Conservation (phyloP, 2,113 vertebrate genomes). For the Malurus elegans region DNA sequence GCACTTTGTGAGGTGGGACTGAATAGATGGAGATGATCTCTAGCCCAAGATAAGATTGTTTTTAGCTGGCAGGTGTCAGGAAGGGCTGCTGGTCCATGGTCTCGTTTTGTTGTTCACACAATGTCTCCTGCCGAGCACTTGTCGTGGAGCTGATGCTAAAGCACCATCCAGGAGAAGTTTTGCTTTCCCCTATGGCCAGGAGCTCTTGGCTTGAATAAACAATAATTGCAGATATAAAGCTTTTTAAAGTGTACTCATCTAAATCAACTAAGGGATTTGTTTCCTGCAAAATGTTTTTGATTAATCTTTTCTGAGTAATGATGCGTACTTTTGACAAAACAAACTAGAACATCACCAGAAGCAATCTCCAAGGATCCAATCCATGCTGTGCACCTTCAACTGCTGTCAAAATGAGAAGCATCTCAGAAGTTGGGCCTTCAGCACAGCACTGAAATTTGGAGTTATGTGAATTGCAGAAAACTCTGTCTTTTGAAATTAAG, state of each 20-base stretch:
- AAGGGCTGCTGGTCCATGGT: background rate
- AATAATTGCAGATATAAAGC: background rate
- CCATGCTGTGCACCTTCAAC: background rate
- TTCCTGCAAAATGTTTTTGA: background rate
- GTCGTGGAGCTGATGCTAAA: background rate
- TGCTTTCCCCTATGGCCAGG: rapidly evolving
- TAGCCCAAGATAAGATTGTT: background rate
- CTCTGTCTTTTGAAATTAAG: background rate
- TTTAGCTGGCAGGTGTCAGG: background rate
- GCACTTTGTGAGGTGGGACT: background rate
- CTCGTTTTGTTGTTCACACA: background rate
- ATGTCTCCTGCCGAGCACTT: background rate
- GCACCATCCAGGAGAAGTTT: background rate
- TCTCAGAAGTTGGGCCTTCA: background rate
- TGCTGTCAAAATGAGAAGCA: background rate
- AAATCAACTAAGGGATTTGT: background rate
- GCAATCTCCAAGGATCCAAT: background rate
- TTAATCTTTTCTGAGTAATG: background rate
- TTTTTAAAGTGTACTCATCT: background rate
- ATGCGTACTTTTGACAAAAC: background rate
- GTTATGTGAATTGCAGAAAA: background rate
- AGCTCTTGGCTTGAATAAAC: background rate
- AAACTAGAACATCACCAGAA: background rate
- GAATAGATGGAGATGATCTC: background rate
- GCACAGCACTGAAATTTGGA: background rate